A percentile compares a stretch with the other conserved stretches of the same genome.
Conservation (phyloP, 2,797 vertebrate genomes). For the Gallinago solitaria region DNA sequence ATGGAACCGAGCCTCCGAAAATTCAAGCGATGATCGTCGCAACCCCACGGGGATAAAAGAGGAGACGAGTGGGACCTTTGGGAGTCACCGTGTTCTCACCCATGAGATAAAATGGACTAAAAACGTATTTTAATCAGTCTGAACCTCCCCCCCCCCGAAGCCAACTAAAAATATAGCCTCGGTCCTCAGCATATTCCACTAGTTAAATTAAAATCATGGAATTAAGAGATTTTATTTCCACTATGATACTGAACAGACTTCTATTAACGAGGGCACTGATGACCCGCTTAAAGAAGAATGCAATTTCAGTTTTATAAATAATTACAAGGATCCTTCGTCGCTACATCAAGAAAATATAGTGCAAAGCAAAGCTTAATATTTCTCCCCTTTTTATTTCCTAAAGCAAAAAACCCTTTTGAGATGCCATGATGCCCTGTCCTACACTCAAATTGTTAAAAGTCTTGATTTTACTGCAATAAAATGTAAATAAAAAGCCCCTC, state of each 20-base stretch:
- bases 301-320: neutral
- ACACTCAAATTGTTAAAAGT: neutral
- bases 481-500: no score
- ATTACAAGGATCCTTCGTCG: neutral
- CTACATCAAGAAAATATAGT: neutral
- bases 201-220: neutral
- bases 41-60: neutral
- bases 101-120: accelerated
- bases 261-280: neutral
- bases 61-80: neutral
- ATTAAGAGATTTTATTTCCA: neutral
- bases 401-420: neutral
- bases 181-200: no score
- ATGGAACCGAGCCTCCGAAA: neutral
- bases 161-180: accelerated
- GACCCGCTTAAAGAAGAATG: accelerated
- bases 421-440: accelerated
- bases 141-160: neutral
- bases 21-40: accelerated
- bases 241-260: accelerated
- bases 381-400: neutral
- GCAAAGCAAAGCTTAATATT: neutral
- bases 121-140: neutral
- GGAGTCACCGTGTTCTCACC: neutral
- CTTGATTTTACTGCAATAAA: neutral